A percentile compares a stretch with the other conserved stretches of the same genome.
Conservation (phyloP, 2,113 vertebrate species). For the Ptilonorhynchus violaceus region DNA sequence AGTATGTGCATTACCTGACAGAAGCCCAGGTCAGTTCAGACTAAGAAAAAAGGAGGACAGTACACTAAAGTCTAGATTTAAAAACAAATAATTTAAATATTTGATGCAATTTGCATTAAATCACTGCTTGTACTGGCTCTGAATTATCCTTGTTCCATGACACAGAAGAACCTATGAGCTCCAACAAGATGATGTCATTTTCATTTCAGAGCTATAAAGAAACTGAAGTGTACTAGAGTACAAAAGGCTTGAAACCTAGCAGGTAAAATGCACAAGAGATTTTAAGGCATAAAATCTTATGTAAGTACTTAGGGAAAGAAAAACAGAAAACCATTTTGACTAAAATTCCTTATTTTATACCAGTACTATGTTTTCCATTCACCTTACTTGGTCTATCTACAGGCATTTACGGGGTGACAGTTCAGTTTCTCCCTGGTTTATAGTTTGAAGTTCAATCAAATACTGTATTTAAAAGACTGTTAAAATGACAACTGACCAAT, state of each 20-base stretch:
- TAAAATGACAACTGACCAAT: constrained; percentile 73
- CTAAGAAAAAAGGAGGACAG: neutral
- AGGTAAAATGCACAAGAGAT: neutral
- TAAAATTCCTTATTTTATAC: neutral
- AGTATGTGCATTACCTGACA: neutral
- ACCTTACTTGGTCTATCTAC: neutral
- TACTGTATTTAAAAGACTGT: neutral
- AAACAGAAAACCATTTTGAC: neutral
- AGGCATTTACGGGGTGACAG: neutral
- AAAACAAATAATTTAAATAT: neutral
- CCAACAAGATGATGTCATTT: neutral
- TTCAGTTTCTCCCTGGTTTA: neutral
- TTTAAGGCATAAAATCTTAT: neutral
- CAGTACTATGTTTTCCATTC: neutral
- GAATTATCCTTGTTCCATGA: neutral
- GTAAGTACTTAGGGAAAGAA: neutral
- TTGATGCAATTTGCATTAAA: neutral
- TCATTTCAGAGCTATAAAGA: neutral
- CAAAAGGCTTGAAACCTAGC: neutral
- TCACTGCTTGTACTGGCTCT: neutral
- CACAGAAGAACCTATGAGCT: neutral
- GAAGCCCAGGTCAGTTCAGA: neutral
- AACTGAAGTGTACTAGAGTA: neutral
- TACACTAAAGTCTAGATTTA: neutral
- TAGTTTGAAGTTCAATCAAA: neutral